Evolutionary conservation across 2,113 vertebrate species (phyloP).

Genomic region (Gorsachius goisagi): DNA sequence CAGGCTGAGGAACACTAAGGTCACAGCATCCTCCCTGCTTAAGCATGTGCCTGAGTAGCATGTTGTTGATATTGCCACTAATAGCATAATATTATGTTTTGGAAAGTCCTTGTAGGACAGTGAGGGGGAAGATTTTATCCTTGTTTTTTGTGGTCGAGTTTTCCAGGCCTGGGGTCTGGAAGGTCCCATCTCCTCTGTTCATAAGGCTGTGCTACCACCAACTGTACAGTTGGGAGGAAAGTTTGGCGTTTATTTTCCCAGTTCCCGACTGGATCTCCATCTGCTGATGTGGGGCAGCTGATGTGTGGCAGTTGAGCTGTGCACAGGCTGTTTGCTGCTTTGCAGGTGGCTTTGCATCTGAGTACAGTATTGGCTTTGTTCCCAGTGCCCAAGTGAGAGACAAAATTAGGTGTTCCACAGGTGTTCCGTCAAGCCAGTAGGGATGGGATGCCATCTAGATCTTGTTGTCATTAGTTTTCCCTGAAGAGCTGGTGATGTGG

Average conservation of each 20-base stretch:
- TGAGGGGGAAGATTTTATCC: background rate
- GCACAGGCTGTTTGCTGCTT: background rate
- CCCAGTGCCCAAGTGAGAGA: background rate
- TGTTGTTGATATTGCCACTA: background rate
- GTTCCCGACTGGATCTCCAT: background rate
- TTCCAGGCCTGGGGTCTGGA: background rate
- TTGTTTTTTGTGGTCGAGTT: background rate
- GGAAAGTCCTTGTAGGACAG: background rate
- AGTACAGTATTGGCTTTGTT: background rate
- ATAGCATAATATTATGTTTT: background rate
- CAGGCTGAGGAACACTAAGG: background rate
- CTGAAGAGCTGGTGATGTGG: background rate
- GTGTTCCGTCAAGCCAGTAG: background rate
- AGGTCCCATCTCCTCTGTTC: background rate
- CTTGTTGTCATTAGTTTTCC: background rate
- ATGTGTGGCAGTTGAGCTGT: background rate
- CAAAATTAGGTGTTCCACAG: background rate
- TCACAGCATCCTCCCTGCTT: background rate
- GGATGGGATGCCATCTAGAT: background rate
- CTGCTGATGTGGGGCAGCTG: background rate
- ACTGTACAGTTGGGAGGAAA: background rate
- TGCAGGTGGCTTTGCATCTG: background rate
- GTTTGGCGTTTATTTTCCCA: background rate
- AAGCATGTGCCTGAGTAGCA: too few relatives aligned
- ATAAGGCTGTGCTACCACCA: background rate